Conservation (phyloP, 2,888 invertebrate species). For the Pollenia amentaria region DNA sequence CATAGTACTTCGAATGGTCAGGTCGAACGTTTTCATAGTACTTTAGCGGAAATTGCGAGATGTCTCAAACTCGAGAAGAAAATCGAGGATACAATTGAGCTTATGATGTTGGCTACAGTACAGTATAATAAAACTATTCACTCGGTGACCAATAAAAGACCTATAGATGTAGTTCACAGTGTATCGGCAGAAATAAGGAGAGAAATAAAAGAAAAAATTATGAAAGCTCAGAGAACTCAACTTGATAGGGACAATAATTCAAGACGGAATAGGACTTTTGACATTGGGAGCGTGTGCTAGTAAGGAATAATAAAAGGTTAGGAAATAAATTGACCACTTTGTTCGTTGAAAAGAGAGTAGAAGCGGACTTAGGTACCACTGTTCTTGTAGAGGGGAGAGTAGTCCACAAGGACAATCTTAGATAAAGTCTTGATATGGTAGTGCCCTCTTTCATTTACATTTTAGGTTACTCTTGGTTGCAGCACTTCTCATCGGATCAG, state of each 20-base stretch:
- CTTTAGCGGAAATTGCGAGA: slow-evolving; percentile 71
- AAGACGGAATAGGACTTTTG: slow-evolving; percentile 36
- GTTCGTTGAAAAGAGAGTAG: too few relatives aligned
- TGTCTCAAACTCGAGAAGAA: slow-evolving; percentile 44
- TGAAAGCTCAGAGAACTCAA: not conserved
- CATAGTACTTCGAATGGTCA: slow-evolving; percentile 70
- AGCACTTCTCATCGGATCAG: too few relatives aligned
- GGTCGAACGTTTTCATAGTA: slow-evolving; percentile 73
- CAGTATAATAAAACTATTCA: slow-evolving; percentile 67
- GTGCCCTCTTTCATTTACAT: too few relatives aligned
- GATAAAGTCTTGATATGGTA: too few relatives aligned
- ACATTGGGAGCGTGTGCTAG: slow-evolving; percentile 8
- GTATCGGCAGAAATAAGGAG: not conserved
- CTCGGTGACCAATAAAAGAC: too few relatives aligned
- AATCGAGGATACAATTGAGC: not conserved
- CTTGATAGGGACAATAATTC: slow-evolving; percentile 12
- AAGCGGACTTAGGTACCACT: too few relatives aligned
- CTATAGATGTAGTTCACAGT: slow-evolving; percentile 35
- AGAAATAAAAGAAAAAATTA: slow-evolving; percentile 15
- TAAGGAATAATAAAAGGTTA: slow-evolving; percentile 39
- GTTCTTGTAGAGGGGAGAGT: not conserved
- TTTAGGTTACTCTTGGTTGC: too few relatives aligned
- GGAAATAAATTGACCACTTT: slow-evolving; percentile 40
- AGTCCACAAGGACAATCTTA: too few relatives aligned
- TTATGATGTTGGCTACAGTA: slow-evolving; percentile 45